Evolutionary conservation across 2,888 invertebrate species (phyloP), one percentile per base, ranked within the genome.

Genomic region (Xestia c-nigrum): DNA sequence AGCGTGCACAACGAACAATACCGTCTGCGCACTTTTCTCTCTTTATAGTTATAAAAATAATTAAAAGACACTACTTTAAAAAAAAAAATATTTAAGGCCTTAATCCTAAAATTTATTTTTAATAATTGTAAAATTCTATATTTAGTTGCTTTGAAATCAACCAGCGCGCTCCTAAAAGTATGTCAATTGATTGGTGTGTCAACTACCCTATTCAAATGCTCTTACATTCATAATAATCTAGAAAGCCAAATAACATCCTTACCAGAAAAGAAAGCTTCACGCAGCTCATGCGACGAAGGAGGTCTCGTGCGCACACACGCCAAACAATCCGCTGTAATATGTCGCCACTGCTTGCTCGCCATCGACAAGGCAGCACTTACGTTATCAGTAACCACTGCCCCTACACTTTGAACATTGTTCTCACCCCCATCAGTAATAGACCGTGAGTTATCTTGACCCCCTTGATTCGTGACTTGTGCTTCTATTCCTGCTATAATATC

Each of bases 191-290:
- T 31, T 31, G 31, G 31, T 31, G 31, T 31, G 31, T 31, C 31
- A 31, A 31, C 31, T 31, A 1, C 3, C 31, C 31, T 3, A 31
- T 31, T 31, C 31, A 31, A 31, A 31, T 31, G 31, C 31, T 31
- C 31, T n/a, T 31, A 31, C 16, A 59, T 59, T 59, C 57, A 2
- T 14, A 31, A 31, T 57, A 6, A 57, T 16, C 9, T 61, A 38
- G 38, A 1, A 24, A 31, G 5, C 6, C 19, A 61, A 61, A 61
- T 38, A 38, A 21, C 5, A 59, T 68, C 40, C 79, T 86, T 84
- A 96, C 96, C 96, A 78, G 96, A 94, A 87, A 97, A 97, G 88
- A 97, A 97, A 0, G 96, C 96, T 84, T 97, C 96, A 3, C 97
- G 92, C 69, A 97, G 87, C 84, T 97, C 96, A 69, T 96, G 95